A percentile compares a stretch with the other conserved stretches of the same genome.
Evolutionary conservation across 2,797 vertebrate genomes (phyloP).

Genomic region (Xiphophorus birchmanni): DNA sequence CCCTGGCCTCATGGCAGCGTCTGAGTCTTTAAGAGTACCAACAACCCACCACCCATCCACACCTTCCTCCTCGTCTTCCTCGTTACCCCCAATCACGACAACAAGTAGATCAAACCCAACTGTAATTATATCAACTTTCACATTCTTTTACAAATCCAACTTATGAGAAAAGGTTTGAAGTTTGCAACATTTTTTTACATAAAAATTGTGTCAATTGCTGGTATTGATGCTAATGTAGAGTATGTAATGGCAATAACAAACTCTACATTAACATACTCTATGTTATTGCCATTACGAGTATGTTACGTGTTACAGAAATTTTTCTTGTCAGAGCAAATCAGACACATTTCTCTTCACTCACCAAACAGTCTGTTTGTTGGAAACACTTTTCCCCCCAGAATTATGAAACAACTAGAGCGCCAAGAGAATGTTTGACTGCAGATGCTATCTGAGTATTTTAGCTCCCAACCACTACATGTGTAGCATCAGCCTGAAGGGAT

Average conservation of each 20-base stretch:
- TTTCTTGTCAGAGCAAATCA: not conserved
- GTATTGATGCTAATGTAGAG: not conserved
- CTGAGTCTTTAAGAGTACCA: slow-evolving; percentile 63
- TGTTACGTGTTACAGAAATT: not conserved
- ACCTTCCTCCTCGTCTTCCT: slow-evolving; percentile 33
- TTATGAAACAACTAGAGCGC: not conserved
- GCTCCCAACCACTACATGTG: not conserved
- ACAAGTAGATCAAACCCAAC: slow-evolving; percentile 25
- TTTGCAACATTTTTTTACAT: not conserved
- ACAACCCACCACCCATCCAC: slow-evolving; percentile 28
- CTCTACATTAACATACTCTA: too few relatives aligned
- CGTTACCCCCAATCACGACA: not conserved
- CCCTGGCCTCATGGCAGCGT: slow-evolving; percentile 58
- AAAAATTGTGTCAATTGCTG: not conserved
- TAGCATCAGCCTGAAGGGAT: not conserved
- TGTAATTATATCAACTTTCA: slow-evolving; percentile 8
- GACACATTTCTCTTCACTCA: not conserved
- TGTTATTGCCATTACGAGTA: not conserved
- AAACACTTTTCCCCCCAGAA: not conserved
- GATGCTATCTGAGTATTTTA: not conserved
- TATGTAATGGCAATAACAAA: not conserved
- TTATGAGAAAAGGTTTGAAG: not conserved
- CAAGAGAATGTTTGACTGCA: not conserved
- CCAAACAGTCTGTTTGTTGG: not conserved
- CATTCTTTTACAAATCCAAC: not conserved